Conservation (phyloP, 2,888 invertebrate genomes). For the Galeruca laticollis region DNA sequence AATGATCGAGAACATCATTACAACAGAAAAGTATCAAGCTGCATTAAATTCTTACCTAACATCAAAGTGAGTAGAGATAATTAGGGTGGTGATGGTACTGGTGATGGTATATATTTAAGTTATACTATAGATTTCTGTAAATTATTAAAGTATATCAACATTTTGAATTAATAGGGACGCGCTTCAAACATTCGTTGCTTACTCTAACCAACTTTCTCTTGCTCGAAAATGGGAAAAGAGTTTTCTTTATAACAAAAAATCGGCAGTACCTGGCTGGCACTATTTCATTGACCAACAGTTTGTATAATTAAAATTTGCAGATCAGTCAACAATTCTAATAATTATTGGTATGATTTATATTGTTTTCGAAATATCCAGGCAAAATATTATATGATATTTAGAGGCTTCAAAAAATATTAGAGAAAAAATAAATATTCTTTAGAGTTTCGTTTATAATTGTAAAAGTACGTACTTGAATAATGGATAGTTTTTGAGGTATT, state of each 20-base stretch:
- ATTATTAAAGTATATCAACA: too few species aligned
- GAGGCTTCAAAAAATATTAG: conserved; percentile 15
- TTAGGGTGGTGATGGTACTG: background rate
- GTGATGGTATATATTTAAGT: background rate
- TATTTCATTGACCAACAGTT: too few species aligned
- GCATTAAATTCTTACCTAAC: conserved; percentile 72
- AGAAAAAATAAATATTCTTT: too few species aligned
- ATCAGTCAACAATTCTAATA: too few species aligned
- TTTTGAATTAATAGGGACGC: background rate
- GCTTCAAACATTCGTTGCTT: background rate
- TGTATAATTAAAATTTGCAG: too few species aligned
- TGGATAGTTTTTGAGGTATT: background rate
- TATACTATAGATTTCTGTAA: background rate
- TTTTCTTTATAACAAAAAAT: too few species aligned
- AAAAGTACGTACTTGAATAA: background rate
- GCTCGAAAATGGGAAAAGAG: too few species aligned
- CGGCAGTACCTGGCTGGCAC: too few species aligned
- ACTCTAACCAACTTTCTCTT: too few species aligned
- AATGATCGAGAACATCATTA: conserved; percentile 76
- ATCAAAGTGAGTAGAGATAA: conserved; percentile 66
- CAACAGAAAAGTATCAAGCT: conserved; percentile 67
- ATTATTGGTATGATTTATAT: too few species aligned
- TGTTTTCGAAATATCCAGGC: too few species aligned
- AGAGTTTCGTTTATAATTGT: background rate
- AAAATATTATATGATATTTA: background rate